Evolutionary conservation across 2,797 vertebrate species (phyloP), one percentile per base, ranked within the genome.

Genomic region (Toxotes lorentzi): DNA sequence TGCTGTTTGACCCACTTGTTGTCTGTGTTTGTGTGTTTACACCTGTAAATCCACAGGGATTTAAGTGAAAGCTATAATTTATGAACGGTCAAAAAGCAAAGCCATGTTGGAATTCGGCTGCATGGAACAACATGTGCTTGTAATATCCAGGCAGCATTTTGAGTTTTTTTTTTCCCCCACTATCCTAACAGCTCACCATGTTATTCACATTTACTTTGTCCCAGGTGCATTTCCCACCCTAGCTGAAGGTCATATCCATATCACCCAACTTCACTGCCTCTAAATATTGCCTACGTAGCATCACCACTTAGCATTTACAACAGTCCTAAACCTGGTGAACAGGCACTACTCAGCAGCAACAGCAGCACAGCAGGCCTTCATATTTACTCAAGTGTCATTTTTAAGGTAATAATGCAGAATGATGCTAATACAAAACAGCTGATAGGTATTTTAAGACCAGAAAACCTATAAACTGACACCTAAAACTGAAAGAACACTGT

Each of bases 41-140:
- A 66, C 23, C 3, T 57, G 24, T 27, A 63, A 64, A 56, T 45
- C 58, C 47, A 58, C 43, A 17, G 16, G 45, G 60, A 14, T 75
- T 30, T 38, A 50, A 41, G 24, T 69, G 56, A 80, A 61, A 30
- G 53, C 23, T 48, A 67, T 47, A 7, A 73, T 14, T 83, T 51
- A 80, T 78, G 62, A 74, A 79, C 61, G 73, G 4, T 58, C 53
- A 78, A 76, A 82, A 82, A 81, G 76, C 75, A 73, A 84, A 85
- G 82, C 68, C 40, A 19, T 68, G 63, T 81, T 71, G 35, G 62
- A 65, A 60, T 75, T 68, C 66, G 60, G 38, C 16, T 66, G 71
- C 56, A 71, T 80, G 66, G 41, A 70, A 68, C 43, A 71, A 77
- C 58, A 35, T 64, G 24, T 56, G 76, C 45, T 76, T 48, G 59